Evolutionary conservation across 2,797 vertebrate species (phyloP).

Genomic region (Anomalospiza imberbis): DNA sequence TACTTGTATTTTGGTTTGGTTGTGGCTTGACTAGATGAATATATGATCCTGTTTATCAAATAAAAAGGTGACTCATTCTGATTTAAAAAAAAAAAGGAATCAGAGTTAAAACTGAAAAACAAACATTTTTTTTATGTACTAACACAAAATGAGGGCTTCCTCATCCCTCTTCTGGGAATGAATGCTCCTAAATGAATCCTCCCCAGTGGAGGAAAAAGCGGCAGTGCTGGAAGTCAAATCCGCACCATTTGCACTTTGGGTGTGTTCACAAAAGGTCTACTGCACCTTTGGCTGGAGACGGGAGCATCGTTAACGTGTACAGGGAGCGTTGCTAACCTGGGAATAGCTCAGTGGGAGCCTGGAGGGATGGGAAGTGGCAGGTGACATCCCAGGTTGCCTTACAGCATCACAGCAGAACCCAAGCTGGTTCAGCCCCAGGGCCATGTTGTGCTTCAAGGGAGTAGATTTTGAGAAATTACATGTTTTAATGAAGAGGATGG

Average conservation of each 20-base stretch:
- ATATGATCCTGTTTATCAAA: background rate
- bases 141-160: background rate
- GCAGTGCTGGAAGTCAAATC: background rate
- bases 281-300: background rate
- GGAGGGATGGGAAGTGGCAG: rapidly evolving
- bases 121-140: background rate
- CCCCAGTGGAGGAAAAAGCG: background rate
- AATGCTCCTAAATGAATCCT: background rate
- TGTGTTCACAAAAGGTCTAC: background rate
- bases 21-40: constrained; percentile 11
- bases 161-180: background rate
- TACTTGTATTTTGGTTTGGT: constrained; percentile 1
- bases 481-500: background rate
- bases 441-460: background rate
- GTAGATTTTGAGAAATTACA: background rate
- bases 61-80: background rate
- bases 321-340: background rate
- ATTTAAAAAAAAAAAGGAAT: background rate
- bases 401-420: background rate
- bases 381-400: background rate
- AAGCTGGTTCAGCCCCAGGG: background rate
- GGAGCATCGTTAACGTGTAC: background rate
- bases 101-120: background rate
- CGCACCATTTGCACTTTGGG: background rate
- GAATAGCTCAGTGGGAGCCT: background rate